phyloP scores from a whole-genome alignment of 2,113 vertebrate genomes.

The Xiphophorus hellerii region DNA sequence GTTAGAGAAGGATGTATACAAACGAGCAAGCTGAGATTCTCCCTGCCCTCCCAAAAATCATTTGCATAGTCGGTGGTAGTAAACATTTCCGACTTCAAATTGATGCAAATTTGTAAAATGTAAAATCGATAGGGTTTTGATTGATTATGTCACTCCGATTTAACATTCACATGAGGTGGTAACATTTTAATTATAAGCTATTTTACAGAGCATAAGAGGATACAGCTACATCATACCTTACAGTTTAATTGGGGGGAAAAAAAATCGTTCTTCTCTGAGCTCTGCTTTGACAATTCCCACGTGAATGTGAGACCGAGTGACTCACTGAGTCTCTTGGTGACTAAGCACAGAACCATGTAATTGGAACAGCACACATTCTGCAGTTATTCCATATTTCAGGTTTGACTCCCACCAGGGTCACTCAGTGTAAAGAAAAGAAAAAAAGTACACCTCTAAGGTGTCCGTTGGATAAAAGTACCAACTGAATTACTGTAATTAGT shows the following conservation, averaged over 20 bases:
- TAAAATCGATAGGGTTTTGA: not conserved
- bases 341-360: conserved; percentile 47
- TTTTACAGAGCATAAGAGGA: not conserved
- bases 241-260: not conserved
- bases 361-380: conserved; percentile 34
- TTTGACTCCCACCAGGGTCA: conserved; percentile 62
- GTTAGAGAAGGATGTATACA: not conserved
- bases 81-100: not conserved
- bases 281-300: conserved; percentile 20
- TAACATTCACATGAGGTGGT: not conserved
- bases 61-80: too few relatives aligned
- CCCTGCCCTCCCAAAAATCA: too few relatives aligned
- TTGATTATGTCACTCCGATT: not conserved
- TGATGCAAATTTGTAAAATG: not conserved
- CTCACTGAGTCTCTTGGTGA: conserved; percentile 50
- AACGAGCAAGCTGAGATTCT: not conserved
- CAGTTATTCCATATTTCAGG: conserved; percentile 42
- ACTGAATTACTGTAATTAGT: conserved; percentile 71
- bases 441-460: conserved; percentile 52
- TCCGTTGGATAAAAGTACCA: conserved; percentile 53
- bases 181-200: not conserved
- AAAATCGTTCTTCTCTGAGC: not conserved
- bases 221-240: not conserved
- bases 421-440: conserved; percentile 47
- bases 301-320: conserved; percentile 45